Base-by-base conservation (phyloP, 2,113 vertebrate species). In the Polypterus senegalus region DNA sequence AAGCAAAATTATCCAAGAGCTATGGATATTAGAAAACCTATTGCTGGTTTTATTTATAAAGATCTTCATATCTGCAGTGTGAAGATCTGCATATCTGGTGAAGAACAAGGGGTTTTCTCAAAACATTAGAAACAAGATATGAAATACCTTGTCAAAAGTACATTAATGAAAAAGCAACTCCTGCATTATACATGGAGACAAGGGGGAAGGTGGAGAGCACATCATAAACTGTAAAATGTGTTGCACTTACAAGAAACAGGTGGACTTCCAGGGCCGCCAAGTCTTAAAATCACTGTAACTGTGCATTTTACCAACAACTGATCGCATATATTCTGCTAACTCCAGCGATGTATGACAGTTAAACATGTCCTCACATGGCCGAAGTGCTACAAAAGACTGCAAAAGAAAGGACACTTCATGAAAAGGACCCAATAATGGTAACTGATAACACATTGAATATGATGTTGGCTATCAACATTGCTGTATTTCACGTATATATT, bases 1-100 rank as follows among this genome's bases (percentile, higher is more conserved):
- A 62, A 62, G 52, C 61, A 62, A 63, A 63, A 47, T n/a, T 63
- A 11, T 4, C 45, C 61, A 6, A 56, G 61, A 46, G 45, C 61
- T 47, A 5, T 4, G 5, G 56, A 7, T 63, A 45, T 55, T 48
- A 55, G 52, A 10, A 62, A 53, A 7, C 9, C 52, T 7, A 27
- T 51, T 5, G 43, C 43, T 46, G 9, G 4, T 6, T 54, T 63
- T 54, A 56, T 54, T 63, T 55, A 51, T 46, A 63, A 63, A 44
- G 61, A 56, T 44, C 46, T 54, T 55, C 49, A 51, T 44, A n/a
- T 52, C 6, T 47, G 48, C 53, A 54, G 52, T 11, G 10, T 55
- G n/a, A 63, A 44, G 61, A 56, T 44, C 46, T 54, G 47, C 49
- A 51, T 44, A n/a, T 52, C 6, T 47, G 43, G 43, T 54, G 3